Evolutionary conservation across 2,797 vertebrate species (phyloP).

Genomic region (Hybognathus amarus): DNA sequence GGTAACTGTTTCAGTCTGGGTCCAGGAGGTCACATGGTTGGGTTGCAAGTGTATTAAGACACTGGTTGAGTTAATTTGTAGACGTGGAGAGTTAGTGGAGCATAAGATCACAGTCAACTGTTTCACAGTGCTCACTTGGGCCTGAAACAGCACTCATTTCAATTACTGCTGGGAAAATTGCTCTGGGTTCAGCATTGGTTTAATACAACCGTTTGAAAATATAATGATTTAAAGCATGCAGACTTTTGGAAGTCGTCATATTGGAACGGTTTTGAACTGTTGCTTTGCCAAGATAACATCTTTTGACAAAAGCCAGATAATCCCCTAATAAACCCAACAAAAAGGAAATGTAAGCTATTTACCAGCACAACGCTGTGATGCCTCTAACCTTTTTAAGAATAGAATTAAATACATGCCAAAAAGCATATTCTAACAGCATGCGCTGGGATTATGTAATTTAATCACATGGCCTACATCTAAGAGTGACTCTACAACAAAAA

Average conservation of each 20-base stretch:
- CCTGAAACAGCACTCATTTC: slow-evolving; percentile 2
- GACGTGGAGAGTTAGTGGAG: slow-evolving; percentile 10
- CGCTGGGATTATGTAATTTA: slow-evolving; percentile 58
- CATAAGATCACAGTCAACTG: slow-evolving; percentile 22
- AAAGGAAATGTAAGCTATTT: slow-evolving; percentile 57
- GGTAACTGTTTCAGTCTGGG: slow-evolving; percentile 43
- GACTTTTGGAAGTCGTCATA: slow-evolving; percentile 9
- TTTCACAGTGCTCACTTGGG: slow-evolving; percentile 13
- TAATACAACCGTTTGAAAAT: slow-evolving; percentile 9
- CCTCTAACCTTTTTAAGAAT: slow-evolving; percentile 60
- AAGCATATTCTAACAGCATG: slow-evolving; percentile 58
- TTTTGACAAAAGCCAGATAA: slow-evolving; percentile 58
- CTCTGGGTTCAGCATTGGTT: not conserved
- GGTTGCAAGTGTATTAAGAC: slow-evolving; percentile 36
- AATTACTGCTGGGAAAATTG: not conserved
- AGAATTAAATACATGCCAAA: slow-evolving; percentile 57
- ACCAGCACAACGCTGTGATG: slow-evolving; percentile 52
- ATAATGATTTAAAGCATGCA: slow-evolving; percentile 10
- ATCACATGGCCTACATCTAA: slow-evolving; percentile 56
- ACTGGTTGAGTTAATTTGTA: slow-evolving; percentile 46
- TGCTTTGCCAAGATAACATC: slow-evolving; percentile 51
- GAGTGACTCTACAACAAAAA: slow-evolving; percentile 36
- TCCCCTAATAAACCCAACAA: slow-evolving; percentile 60
- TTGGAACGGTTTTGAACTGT: slow-evolving; percentile 24
- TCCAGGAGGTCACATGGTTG: slow-evolving; percentile 36